Percentiles rank a stretch among this genome's conserved stretches.
These are phyloP conservation scores for Brienomyrus longianalis DNA, from an alignment of 2,113 vertebrate genomes.

Conservation along the genomic window DNA sequence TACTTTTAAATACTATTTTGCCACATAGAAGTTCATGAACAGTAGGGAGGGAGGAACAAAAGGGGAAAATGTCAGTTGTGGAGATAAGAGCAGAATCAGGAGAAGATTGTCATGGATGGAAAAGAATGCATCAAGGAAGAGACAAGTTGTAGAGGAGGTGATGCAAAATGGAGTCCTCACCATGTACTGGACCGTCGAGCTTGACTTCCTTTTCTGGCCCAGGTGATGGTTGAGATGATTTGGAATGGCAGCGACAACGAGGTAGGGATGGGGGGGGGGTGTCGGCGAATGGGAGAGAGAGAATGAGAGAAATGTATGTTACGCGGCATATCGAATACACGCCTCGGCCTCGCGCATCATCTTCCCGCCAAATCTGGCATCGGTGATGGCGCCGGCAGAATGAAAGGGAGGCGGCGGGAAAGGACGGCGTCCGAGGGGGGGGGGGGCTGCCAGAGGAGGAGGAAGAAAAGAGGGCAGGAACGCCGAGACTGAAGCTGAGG, in stretches of 20 bases:
- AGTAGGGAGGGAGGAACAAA: not conserved
- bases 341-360: not conserved
- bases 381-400: not conserved
- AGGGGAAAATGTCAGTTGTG: not conserved
- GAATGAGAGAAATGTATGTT: not conserved
- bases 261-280: not conserved
- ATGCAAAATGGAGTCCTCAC: conserved; percentile 38
- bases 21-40: not conserved
- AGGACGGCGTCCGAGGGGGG: not conserved
- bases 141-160: not conserved
- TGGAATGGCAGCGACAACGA: not conserved
- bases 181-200: conserved; percentile 47
- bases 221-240: conserved; percentile 3
- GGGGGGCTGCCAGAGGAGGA: not conserved
- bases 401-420: not conserved
- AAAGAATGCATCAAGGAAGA: not conserved
- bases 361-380: not conserved
- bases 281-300: conserved; percentile 10
- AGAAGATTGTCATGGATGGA: not conserved
- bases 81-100: not conserved
- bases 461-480: not conserved
- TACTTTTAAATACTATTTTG: not conserved
- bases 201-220: conserved; percentile 49
- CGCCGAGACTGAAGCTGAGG: not conserved
- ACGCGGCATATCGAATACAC: not conserved